Base-by-base conservation (phyloP, 37 sponge, comb jelly and placozoan species). In the Hormiphora californensis region DNA sequence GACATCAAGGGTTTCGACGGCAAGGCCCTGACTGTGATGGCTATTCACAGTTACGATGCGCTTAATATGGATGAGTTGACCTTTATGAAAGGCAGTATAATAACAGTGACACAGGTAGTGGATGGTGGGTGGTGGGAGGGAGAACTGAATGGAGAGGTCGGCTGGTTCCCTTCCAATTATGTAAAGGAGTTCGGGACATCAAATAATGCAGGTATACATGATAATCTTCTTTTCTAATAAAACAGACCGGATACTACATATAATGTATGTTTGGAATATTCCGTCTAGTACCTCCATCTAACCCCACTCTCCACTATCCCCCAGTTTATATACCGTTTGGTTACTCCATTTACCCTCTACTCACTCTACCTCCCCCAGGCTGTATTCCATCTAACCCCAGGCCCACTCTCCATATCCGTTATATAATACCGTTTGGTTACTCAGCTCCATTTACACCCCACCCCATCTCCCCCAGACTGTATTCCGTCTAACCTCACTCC, bases 91-190 rank as follows among this genome's bases (percentile, higher is more conserved):
- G 81, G 81, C 43, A 43, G 46, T 15, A 73, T 73, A 25, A 73
- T 73, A 25, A 73, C 81, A 11, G 81, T 73, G 44, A 73, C 81
- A 9, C 81, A 73, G 46, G 43, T 73, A 46, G 81, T 73, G 46
- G 81, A 73, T 30, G 81, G 81, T 39, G 81, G 81, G 7, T 73
- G 81, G 81, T 73, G 81, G 81, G 81, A 73, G 81, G 81, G 81
- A 8, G 41, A 25, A 37, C 46, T 73, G 12, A 36, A 73, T 33
- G 81, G 81, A 41, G 81, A 73, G 21, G 43, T 46, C 11, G 81
- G 81, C 46, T 73, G 81, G 81, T 73, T 73, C 81, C 81, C 81
- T 15, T 43, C 46, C 35, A 73, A 73, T 46, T 73, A 43, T 40
- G 81, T 73, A 1, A 73, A 73, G 44, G 81, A 73, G 81, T 73